Evolutionary conservation across 2,888 invertebrate genomes (phyloP).

Genomic region (Cyclophora albipunctata): DNA sequence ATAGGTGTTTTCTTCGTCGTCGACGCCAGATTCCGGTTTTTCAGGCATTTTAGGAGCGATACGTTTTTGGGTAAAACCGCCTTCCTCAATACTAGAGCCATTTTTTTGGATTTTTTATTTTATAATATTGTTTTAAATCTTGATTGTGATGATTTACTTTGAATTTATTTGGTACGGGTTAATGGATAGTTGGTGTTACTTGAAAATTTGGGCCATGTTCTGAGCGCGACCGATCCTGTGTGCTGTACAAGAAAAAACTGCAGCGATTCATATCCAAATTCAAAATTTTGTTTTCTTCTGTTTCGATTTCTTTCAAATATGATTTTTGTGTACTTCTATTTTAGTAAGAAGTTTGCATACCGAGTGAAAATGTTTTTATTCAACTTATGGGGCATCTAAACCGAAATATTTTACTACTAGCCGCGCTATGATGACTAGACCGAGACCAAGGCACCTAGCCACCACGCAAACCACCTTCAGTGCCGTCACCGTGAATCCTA

Average conservation of each 20-base stretch:
- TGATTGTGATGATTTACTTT: slow-evolving; percentile 11
- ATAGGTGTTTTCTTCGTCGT: slow-evolving; percentile 37
- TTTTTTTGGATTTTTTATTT: slow-evolving; percentile 26
- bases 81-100: slow-evolving; percentile 59
- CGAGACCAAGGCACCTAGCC: too few species aligned
- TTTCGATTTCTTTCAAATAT: slow-evolving; percentile 18
- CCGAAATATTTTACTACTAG: too few species aligned
- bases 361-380: slow-evolving; percentile 2
- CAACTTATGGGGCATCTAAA: slow-evolving; percentile 4
- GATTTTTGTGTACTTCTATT: too few species aligned
- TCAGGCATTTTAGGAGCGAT: slow-evolving; percentile 51
- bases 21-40: slow-evolving; percentile 41
- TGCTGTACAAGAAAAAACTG: slow-evolving; percentile 36
- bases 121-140: too few species aligned
- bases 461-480: too few species aligned
- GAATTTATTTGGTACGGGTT: slow-evolving; percentile 8
- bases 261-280: slow-evolving; percentile 24
- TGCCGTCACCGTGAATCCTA: too few species aligned
- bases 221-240: slow-evolving; percentile 29
- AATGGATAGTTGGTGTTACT: slow-evolving; percentile 36
- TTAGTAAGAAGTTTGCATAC: too few species aligned
- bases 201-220: slow-evolving; percentile 58
- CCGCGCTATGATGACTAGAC: too few species aligned
- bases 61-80: slow-evolving; percentile 49
- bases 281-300: slow-evolving; percentile 31